Evolutionary conservation across 2,888 invertebrate genomes (phyloP).

Genomic region (Pseudococcus longispinus): DNA sequence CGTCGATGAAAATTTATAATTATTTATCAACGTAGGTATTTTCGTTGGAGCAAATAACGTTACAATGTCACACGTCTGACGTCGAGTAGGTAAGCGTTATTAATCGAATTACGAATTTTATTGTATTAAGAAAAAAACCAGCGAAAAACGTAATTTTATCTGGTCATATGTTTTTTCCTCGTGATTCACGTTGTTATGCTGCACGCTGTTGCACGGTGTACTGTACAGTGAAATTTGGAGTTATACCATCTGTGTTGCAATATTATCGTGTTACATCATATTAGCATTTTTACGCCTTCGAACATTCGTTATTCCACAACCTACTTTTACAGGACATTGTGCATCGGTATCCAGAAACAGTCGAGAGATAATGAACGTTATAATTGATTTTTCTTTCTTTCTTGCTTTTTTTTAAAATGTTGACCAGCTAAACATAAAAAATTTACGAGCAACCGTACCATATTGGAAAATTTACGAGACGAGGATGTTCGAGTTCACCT

Average conservation of each 20-base stretch:
- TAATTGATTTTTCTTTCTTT: slow-evolving; percentile 36
- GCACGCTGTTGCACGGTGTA: background rate
- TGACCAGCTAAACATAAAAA: slow-evolving; percentile 26
- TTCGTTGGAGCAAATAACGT: background rate
- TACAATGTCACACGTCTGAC: background rate
- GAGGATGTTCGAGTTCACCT: slow-evolving; percentile 46
- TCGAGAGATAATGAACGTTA: slow-evolving; percentile 31
- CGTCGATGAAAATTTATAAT: background rate
- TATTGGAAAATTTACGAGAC: slow-evolving; percentile 46
- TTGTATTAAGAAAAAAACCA: background rate
- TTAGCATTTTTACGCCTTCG: slow-evolving; percentile 44
- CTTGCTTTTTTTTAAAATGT: background rate
- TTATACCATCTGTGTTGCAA: slow-evolving; percentile 33
- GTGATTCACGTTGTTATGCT: background rate
- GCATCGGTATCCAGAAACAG: slow-evolving; percentile 20
- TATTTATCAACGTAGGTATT: background rate
- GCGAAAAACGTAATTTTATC: background rate
- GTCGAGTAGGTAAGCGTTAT: background rate
- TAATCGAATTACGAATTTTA: background rate
- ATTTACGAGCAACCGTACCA: slow-evolving; percentile 39
- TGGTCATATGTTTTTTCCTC: slow-evolving; percentile 8
- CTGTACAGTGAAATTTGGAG: slow-evolving; percentile 16
- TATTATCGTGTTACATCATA: slow-evolving; percentile 24
- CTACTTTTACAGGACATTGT: slow-evolving; percentile 32
- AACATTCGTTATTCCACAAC: background rate